Conservation (phyloP, 1,140 invertebrate species). For the Zaprionus kolodkinae region DNA sequence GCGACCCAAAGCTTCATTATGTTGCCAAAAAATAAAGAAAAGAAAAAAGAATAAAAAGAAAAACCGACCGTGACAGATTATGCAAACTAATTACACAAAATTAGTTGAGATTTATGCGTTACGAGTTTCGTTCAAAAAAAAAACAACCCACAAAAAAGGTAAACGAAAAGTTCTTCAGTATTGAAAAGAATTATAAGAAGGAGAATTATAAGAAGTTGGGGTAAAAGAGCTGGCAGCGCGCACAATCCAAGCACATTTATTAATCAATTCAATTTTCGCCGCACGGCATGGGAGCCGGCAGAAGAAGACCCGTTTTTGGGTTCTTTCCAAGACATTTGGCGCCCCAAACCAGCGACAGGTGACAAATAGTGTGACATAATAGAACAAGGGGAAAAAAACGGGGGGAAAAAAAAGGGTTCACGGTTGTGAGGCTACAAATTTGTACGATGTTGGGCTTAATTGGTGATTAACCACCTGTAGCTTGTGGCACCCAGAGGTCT, state of each 20-base stretch:
- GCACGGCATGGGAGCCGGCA: constrained; percentile 58
- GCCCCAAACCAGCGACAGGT: constrained; percentile 36
- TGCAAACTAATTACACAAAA: constrained; percentile 82
- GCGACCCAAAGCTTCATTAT: constrained; percentile 53
- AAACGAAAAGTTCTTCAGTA: constrained; percentile 36
- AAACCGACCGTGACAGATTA: constrained; percentile 74
- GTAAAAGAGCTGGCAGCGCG: constrained; percentile 19
- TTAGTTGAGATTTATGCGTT: constrained; percentile 78
- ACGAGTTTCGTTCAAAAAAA: constrained; percentile 17
- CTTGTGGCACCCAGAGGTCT: constrained; percentile 36
- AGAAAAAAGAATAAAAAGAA: constrained; percentile 36
- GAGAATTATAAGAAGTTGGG: constrained; percentile 1
- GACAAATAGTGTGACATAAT: constrained; percentile 80
- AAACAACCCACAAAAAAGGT: constrained; percentile 16
- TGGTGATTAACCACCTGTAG: constrained; percentile 83
- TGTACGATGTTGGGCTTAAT: constrained; percentile 82
- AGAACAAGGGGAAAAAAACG: constrained; percentile 20
- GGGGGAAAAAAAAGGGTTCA: constrained; percentile 57
- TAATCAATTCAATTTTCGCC: constrained; percentile 77
- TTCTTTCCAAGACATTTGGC: constrained; percentile 20
- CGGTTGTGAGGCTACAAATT: constrained; percentile 68
- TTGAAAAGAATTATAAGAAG: constrained; percentile 11
- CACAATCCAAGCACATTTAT: constrained; percentile 55
- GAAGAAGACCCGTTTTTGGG: constrained; percentile 54
- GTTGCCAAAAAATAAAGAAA: constrained; percentile 40